Evolutionary conservation across 2,797 vertebrate genomes (phyloP).

Genomic region (Buceros bicornis): DNA sequence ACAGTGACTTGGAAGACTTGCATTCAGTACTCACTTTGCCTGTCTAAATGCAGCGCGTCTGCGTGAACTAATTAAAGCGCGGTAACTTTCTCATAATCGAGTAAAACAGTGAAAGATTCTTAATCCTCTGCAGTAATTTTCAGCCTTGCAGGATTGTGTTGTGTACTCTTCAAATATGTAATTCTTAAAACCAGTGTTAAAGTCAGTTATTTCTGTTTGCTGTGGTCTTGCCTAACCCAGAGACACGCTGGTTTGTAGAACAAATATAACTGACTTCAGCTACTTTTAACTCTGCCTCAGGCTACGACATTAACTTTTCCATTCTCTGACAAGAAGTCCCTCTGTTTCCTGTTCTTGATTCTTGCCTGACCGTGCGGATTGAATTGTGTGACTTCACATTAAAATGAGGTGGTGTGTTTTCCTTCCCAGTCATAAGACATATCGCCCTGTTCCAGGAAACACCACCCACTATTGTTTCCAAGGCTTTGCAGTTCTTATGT

Average conservation of each 20-base stretch:
- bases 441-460: conserved; percentile 38
- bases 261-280: not conserved
- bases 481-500: not conserved
- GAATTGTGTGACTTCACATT: not conserved
- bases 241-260: not conserved
- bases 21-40: not conserved
- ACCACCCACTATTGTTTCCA: conserved; percentile 18
- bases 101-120: not conserved
- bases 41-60: not conserved
- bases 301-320: not conserved
- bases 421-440: not conserved
- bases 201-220: not conserved
- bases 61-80: not conserved
- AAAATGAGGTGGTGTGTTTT: not conserved
- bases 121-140: not conserved
- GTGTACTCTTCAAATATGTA: not conserved
- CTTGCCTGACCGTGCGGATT: not conserved
- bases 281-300: not conserved
- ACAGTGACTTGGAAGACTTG: not conserved
- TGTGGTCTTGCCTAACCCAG: not conserved
- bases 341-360: not conserved
- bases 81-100: not conserved
- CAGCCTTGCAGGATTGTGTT: not conserved
- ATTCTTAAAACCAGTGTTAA: not conserved
- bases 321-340: not conserved